A percentile compares a stretch with the other conserved stretches of the same genome.
Evolutionary conservation across 2,113 vertebrate genomes (phyloP).

Genomic region (Theristicus caerulescens): DNA sequence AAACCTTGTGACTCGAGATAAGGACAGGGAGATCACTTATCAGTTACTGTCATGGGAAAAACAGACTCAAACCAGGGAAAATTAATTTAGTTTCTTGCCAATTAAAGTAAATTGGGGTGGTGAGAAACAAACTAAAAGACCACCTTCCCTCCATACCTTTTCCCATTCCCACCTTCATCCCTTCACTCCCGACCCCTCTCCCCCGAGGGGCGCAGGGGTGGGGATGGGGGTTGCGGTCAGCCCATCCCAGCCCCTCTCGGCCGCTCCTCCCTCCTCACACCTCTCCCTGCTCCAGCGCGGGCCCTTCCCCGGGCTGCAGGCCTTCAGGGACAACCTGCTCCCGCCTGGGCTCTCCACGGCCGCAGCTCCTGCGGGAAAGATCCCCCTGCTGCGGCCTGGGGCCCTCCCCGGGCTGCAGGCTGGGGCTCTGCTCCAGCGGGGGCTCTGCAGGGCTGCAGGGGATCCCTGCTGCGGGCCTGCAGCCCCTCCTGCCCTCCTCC

Average conservation of each 20-base stretch:
- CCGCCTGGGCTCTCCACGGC: no score
- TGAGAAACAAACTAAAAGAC: background rate
- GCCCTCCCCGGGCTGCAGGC: no score
- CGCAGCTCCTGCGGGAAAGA: no score
- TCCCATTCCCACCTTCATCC: accelerated
- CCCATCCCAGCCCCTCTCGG: background rate
- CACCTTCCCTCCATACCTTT: background rate
- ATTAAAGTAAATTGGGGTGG: background rate
- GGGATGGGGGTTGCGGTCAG: background rate
- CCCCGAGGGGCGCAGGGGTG: accelerated
- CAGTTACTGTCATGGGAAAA: background rate
- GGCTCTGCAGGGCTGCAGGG: no score
- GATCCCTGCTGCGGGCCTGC: no score
- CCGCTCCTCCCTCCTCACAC: background rate
- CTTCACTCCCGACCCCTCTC: accelerated
- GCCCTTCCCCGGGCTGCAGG: no score
- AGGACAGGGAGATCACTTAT: background rate
- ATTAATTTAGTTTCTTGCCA: background rate
- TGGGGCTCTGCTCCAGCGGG: no score
- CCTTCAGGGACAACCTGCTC: no score
- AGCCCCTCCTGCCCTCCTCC: no score
- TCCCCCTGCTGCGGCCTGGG: no score
- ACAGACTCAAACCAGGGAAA: background rate
- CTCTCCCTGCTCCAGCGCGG: no score
- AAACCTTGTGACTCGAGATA: background rate